Evolutionary conservation across 2,113 vertebrate species (phyloP).

Genomic region (Leiothrix lutea): DNA sequence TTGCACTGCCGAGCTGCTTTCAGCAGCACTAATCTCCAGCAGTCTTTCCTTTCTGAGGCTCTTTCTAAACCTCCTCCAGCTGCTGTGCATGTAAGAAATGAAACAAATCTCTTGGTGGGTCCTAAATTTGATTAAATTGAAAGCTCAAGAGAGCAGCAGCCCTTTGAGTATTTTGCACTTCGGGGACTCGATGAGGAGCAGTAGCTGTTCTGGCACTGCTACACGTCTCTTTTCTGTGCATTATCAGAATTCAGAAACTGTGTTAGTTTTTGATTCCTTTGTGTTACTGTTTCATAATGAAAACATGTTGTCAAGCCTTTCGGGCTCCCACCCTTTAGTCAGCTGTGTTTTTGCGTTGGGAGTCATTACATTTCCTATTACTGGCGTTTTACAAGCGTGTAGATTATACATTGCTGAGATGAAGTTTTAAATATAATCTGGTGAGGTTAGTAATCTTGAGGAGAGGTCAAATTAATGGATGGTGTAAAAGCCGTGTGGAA

Average conservation of each 20-base stretch:
- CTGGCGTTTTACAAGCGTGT: neutral
- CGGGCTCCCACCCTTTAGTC: neutral
- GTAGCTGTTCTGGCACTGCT: neutral
- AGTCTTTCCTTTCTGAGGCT: neutral
- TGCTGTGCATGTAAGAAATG: neutral
- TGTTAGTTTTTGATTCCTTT: neutral
- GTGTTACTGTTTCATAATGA: neutral
- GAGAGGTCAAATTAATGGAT: neutral
- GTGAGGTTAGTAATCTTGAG: neutral
- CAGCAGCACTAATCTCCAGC: neutral
- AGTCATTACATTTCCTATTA: neutral
- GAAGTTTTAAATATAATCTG: neutral
- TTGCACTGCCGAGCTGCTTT: neutral
- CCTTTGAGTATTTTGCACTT: neutral
- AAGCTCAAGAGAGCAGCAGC: neutral
- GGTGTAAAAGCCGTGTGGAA: neutral
- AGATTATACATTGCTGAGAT: neutral
- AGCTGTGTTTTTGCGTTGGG: neutral
- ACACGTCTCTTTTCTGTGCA: neutral
- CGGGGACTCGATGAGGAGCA: neutral
- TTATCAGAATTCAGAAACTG: neutral
- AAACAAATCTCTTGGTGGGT: neutral
- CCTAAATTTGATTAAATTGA: constrained; percentile 19
- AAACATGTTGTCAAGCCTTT: neutral
- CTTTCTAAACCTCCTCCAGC: constrained; percentile 5